Conservation (phyloP, 2,888 invertebrate genomes). For the Stenchaetothrips biformis region DNA sequence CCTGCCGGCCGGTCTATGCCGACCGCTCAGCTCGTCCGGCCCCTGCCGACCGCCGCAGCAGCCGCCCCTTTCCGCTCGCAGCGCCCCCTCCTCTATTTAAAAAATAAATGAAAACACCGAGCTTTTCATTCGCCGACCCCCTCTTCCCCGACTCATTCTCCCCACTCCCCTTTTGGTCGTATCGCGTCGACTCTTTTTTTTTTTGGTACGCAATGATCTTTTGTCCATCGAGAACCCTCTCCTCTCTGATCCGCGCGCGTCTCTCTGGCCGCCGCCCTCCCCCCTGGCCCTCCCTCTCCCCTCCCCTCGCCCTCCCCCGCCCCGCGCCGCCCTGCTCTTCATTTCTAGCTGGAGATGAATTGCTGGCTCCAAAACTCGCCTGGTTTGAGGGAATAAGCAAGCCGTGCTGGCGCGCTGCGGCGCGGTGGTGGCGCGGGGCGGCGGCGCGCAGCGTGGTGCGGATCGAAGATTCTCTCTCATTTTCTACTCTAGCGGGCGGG, state of each 20-base stretch:
- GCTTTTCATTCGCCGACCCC: too few species aligned
- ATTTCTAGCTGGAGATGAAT: constrained; percentile 13
- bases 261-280: not conserved
- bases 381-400: constrained; percentile 5
- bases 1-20: not conserved
- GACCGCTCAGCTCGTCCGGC: not conserved
- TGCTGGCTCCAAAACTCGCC: not conserved
- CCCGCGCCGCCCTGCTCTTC: not conserved
- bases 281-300: not conserved
- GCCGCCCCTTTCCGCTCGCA: too few species aligned
- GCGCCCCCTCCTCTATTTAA: too few species aligned
- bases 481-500: not conserved
- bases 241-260: too few species aligned
- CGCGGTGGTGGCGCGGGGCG: not conserved
- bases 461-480: not conserved
- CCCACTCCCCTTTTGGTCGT: too few species aligned
- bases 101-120: too few species aligned
- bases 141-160: too few species aligned
- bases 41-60: too few species aligned
- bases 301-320: not conserved
- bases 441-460: not conserved
- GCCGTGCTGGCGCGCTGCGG: not conserved
- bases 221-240: constrained; percentile 6
- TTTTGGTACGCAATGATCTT: constrained; percentile 21
- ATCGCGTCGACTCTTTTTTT: not conserved